These are phyloP conservation scores for Syngnathus typhle DNA, from an alignment of 2,113 vertebrate genomes.

Conservation along the genomic window DNA sequence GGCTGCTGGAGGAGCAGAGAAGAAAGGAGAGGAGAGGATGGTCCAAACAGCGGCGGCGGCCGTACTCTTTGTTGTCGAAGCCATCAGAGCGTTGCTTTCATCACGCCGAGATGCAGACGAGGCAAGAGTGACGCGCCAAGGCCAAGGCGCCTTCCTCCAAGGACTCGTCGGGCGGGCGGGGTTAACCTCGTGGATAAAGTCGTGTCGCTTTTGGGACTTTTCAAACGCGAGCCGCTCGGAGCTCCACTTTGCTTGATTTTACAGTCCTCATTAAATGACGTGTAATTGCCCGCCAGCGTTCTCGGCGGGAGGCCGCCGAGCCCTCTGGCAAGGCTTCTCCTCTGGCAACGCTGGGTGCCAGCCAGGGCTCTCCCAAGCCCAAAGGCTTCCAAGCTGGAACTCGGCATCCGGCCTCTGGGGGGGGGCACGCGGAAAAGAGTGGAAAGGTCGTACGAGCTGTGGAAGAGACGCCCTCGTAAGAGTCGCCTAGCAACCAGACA, in stretches of 20 bases:
- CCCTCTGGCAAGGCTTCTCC: conserved; percentile 49
- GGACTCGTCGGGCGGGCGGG: conserved; percentile 31
- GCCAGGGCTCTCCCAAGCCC: conserved; percentile 49
- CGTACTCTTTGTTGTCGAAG: conserved; percentile 72
- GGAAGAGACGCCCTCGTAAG: neutral
- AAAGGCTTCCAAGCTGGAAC: conserved; percentile 51
- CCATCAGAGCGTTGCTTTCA: conserved; percentile 76
- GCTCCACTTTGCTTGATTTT: too few relatives aligned
- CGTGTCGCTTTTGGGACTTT: neutral
- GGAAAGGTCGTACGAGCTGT: conserved; percentile 53
- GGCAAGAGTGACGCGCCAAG: conserved; percentile 39
- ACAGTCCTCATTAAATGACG: conserved; percentile 3
- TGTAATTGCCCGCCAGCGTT: conserved; percentile 57
- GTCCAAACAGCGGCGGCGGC: conserved; percentile 67
- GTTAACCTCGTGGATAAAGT: neutral
- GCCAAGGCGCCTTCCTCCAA: conserved; percentile 51
- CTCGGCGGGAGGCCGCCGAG: conserved; percentile 56
- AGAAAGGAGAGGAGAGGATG: conserved; percentile 43
- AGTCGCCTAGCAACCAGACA: neutral
- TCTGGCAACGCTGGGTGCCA: conserved; percentile 48
- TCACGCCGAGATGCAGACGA: conserved; percentile 60
- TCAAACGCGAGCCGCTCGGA: too few relatives aligned
- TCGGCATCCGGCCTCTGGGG: too few relatives aligned
- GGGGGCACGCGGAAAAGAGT: conserved; percentile 34
- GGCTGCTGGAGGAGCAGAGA: conserved; percentile 58